Conservation (phyloP, 2,888 invertebrate species). For the Hirtodrosophila histrioides region DNA sequence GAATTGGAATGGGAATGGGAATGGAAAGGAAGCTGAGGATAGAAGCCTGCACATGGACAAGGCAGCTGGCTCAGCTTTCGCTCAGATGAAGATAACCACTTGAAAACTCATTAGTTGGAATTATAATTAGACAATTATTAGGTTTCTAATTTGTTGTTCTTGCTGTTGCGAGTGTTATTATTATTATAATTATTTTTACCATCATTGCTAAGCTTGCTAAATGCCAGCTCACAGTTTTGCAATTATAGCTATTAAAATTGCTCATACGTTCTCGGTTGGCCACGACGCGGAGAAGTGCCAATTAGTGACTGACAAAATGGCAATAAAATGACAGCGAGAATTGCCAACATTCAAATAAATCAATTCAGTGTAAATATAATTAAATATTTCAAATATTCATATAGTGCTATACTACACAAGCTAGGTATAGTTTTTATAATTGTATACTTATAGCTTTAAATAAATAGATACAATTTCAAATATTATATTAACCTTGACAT, state of each 20-base stretch:
- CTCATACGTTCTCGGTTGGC: conserved; percentile 33
- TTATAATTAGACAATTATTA: conserved; percentile 75
- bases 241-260: conserved; percentile 40
- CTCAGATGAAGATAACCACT: conserved; percentile 67
- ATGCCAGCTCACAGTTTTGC: conserved; percentile 20
- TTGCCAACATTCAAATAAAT: no score
- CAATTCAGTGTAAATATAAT: no score
- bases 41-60: conserved; percentile 34
- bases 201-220: conserved; percentile 12
- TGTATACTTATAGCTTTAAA: no score
- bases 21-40: not conserved
- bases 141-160: conserved; percentile 54
- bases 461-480: no score
- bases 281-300: not conserved
- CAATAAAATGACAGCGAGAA: no score
- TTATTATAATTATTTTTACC: conserved; percentile 37
- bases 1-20: not conserved
- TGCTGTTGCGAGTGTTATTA: conserved; percentile 12
- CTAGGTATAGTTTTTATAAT: no score
- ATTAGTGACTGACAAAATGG: not conserved
- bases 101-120: conserved; percentile 76
- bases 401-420: no score
- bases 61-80: conserved; percentile 9
- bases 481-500: no score
- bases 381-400: no score